These are phyloP conservation scores for Henricia sp. DNA, from an alignment of 53 echinoderm and acorn worm genomes.

Conservation along the genomic window DNA sequence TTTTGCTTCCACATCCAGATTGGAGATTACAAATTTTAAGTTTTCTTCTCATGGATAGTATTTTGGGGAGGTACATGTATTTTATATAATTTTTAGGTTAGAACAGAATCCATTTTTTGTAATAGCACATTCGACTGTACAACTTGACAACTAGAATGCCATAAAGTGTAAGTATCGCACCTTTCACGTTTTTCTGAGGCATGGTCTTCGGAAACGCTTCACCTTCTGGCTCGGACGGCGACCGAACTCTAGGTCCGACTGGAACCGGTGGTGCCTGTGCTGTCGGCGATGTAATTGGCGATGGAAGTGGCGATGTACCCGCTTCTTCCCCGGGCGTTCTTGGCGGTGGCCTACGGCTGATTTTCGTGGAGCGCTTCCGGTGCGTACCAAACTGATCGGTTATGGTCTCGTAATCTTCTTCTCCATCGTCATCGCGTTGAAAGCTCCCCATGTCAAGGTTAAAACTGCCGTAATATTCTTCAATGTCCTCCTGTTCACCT, in stretches of 20 bases:
- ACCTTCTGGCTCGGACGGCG: background rate
- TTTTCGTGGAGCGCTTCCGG: background rate
- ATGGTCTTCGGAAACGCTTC: background rate
- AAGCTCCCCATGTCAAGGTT: constrained; percentile 20
- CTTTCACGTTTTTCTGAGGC: constrained; percentile 2
- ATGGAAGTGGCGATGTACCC: no score
- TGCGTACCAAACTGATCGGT: constrained; percentile 11
- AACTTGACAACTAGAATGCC: no score
- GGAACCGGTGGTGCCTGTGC: background rate
- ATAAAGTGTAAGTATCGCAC: no score
- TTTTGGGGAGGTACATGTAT: no score
- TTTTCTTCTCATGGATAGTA: no score
- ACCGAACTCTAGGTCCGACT: background rate
- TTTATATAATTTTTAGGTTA: no score
- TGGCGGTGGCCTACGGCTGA: background rate
- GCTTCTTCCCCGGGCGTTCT: background rate
- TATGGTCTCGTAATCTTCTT: constrained; percentile 43
- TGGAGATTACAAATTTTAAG: no score
- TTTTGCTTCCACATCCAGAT: no score
- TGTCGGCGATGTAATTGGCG: background rate
- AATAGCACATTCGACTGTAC: no score
- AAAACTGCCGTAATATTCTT: constrained; percentile 33
- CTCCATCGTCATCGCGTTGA: constrained; percentile 31
- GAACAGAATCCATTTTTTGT: no score
- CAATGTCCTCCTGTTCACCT: constrained; percentile 52